These are phyloP conservation scores for Ophioninae sp. DNA, from an alignment of 2,888 invertebrate genomes.

Conservation along the genomic window DNA sequence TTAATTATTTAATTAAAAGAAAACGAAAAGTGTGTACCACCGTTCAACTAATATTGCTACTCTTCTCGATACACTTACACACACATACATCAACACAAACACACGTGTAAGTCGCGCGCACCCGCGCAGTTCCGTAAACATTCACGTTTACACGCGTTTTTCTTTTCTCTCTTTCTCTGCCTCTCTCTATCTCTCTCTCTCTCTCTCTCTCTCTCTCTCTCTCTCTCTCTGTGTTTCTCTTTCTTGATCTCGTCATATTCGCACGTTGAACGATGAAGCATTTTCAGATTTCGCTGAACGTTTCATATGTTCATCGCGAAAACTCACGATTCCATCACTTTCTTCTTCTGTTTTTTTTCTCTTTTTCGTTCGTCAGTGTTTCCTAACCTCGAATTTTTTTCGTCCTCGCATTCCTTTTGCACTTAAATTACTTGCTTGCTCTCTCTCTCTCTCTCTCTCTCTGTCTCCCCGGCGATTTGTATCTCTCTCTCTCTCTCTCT, in stretches of 20 bases:
- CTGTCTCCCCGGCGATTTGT: conserved; percentile 16
- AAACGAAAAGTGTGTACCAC: conserved; percentile 75
- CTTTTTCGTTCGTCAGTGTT: not conserved
- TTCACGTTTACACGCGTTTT: conserved; percentile 42
- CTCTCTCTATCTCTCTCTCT: conserved; percentile 21
- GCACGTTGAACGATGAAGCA: conserved; percentile 23
- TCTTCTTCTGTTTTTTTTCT: not conserved
- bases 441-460: conserved; percentile 7
- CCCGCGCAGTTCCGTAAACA: conserved; percentile 59
- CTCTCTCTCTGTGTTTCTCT: not conserved
- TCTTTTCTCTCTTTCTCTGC: conserved; percentile 22
- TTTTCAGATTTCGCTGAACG: conserved; percentile 3
- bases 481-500: conserved; percentile 42
- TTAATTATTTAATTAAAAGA: conserved; percentile 78
- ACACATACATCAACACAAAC: not conserved
- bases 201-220: conserved; percentile 31
- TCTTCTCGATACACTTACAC: not conserved
- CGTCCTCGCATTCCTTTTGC: not conserved
- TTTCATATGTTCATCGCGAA: not conserved
- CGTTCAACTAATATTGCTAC: conserved; percentile 62
- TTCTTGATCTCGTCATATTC: conserved; percentile 29
- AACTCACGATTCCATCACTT: not conserved
- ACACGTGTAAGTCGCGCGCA: conserved; percentile 62
- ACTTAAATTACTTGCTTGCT: conserved; percentile 6
- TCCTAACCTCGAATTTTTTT: conserved; percentile 5